A percentile compares a stretch with the other conserved stretches of the same genome.
phyloP scores from a whole-genome alignment of 2,797 vertebrate species.

The Falco biarmicus region DNA sequence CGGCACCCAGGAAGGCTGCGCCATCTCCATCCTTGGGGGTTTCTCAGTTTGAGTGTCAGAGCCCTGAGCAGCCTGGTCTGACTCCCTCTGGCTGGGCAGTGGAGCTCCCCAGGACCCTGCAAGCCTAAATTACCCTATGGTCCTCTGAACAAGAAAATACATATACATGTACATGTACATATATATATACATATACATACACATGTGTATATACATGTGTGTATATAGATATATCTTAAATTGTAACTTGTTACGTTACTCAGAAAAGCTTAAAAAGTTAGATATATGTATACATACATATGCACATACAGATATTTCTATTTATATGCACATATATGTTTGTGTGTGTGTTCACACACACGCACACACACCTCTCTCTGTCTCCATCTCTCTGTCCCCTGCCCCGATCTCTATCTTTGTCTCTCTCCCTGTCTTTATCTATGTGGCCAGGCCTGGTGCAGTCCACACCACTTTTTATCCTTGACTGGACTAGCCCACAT shows the following conservation, averaged over 20 bases:
- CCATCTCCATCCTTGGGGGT: not conserved
- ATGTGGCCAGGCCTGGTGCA: not conserved
- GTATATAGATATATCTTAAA: not conserved
- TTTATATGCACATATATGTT: not conserved
- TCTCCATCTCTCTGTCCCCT: no score
- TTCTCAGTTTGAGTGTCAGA: not conserved
- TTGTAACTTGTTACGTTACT: not conserved
- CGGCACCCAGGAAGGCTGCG: not conserved
- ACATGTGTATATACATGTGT: not conserved
- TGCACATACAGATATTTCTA: not conserved
- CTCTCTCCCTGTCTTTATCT: not conserved
- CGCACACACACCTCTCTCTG: rapidly evolving
- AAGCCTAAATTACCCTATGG: not conserved
- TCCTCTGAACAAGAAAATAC: not conserved
- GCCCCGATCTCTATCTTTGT: not conserved
- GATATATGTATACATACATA: not conserved
- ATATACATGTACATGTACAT: not conserved
- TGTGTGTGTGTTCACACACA: no score
- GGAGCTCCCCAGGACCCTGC: not conserved
- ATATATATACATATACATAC: no score
- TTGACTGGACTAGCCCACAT: not conserved
- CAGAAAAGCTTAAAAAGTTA: not conserved
- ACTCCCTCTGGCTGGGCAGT: not conserved
- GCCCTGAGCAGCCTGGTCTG: not conserved
- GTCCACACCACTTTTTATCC: not conserved